Evolutionary conservation across 30 jellyfish, hydroid and myxozoan genomes (phyloP), one percentile per base, ranked within the genome.

Genomic region (Rhopilema esculentum): DNA sequence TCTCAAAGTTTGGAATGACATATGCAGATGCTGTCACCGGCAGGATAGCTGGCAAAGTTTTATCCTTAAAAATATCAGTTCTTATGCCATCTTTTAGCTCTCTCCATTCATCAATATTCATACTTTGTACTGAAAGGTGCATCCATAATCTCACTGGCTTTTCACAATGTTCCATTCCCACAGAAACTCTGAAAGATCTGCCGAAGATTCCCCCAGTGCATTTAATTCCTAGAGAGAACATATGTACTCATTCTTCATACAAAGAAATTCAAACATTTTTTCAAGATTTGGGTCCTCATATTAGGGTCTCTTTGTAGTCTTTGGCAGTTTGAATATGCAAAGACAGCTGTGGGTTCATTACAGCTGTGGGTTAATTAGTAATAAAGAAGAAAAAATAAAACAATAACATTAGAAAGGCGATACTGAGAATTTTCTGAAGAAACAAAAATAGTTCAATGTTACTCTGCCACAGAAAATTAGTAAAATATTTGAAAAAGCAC

Each of bases 101-200:
- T 63, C 63, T 70, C 64, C 65, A 70, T 28, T 70, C 80, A 70
- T 70, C 80, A 24, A 70, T 17, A 8, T 70, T 70, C 62, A 70
- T 9, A 4, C 49, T 27, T 7, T 61, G 80, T 19, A 53, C 80
- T 70, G 16, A 15, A 17, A 70, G 48, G 28, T 70, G 64, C 65
- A 70, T 22, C 80, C 80, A 70, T 16, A 70, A 63, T 24, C 26
- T 16, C 0, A 70, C 80, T 19, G 80, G 80, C 28, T 70, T 23
- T 28, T 70, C 63, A 53, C 80, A 70, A 70, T 70, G 80, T 63
- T 70, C 53, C 22, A 70, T n/a, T 70, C 80, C 80, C 4, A 70
- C 4, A 24, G 80, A 70, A 28, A 70, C 27, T 4, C 63, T 25
- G 64, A 24, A 63, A 2, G 72, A n/a, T 2, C 72, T 19, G 4